A percentile compares a stretch with the other conserved stretches of the same genome.
Conservation (phyloP, 2,888 invertebrate species). For the Agrotis clavis region DNA sequence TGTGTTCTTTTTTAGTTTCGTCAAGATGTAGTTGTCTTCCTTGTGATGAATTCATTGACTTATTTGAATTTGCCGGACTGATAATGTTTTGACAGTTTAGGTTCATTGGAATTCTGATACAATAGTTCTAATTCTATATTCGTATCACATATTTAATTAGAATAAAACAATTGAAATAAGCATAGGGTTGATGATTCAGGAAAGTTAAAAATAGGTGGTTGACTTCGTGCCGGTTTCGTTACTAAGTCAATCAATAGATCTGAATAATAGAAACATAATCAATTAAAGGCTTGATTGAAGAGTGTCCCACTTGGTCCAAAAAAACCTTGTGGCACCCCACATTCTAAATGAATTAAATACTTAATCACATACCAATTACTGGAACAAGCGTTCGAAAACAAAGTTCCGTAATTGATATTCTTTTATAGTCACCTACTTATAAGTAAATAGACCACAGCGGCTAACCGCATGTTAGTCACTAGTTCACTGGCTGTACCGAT, state of each 20-base stretch:
- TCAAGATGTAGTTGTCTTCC: neutral
- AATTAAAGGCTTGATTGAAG: neutral
- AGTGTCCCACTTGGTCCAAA: neutral
- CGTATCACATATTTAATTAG: neutral
- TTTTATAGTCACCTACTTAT: slow-evolving; percentile 56
- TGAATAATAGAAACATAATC: neutral
- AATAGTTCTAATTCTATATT: neutral
- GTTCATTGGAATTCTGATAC: neutral
- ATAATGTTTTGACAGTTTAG: neutral
- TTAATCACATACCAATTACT: slow-evolving; percentile 12
- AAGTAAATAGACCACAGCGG: slow-evolving; percentile 65
- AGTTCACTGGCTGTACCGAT: slow-evolving; percentile 57
- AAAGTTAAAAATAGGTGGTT: neutral
- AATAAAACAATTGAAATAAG: neutral
- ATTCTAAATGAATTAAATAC: neutral
- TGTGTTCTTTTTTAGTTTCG: slow-evolving; percentile 12
- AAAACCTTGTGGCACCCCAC: neutral
- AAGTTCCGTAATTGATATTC: slow-evolving; percentile 64
- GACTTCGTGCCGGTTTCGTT: neutral
- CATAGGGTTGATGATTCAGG: neutral
- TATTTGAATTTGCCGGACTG: neutral
- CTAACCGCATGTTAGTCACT: slow-evolving; percentile 70
- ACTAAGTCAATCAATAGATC: neutral
- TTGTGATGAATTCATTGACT: neutral
- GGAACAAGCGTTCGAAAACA: slow-evolving; percentile 18